phyloP scores from a whole-genome alignment of 2,113 vertebrate species.

The Pseudorectes ferrugineus region DNA sequence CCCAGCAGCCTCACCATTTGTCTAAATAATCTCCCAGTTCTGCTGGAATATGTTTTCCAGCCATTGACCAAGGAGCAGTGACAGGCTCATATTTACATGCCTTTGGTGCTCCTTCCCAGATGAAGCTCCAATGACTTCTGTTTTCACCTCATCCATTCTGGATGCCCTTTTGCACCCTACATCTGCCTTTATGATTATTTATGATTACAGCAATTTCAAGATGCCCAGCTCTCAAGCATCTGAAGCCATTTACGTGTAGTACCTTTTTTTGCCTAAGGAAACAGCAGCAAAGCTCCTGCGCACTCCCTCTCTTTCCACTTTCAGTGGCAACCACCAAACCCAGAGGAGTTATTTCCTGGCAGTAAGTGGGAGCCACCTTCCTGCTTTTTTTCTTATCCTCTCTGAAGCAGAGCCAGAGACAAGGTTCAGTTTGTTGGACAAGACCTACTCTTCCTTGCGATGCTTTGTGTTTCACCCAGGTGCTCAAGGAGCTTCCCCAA shows the following conservation, averaged over 20 bases:
- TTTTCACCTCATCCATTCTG: background rate
- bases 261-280: background rate
- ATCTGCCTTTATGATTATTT: background rate
- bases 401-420: background rate
- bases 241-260: background rate
- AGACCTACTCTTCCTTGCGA: accelerated
- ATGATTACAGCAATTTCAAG: background rate
- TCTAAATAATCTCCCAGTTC: background rate
- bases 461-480: background rate
- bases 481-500: background rate
- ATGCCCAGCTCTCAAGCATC: background rate
- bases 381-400: background rate
- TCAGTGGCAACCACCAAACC: background rate
- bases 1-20: background rate
- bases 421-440: background rate
- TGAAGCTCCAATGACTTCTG: background rate
- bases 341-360: background rate
- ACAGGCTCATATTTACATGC: background rate
- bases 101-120: background rate
- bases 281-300: background rate
- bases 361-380: background rate
- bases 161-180: background rate
- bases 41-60: slow-evolving; percentile 26
- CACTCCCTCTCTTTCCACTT: background rate
- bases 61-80: background rate